These are phyloP conservation scores for Cryptotermes secundus DNA, from an alignment of 1,140 invertebrate genomes.

Conservation along the genomic window DNA sequence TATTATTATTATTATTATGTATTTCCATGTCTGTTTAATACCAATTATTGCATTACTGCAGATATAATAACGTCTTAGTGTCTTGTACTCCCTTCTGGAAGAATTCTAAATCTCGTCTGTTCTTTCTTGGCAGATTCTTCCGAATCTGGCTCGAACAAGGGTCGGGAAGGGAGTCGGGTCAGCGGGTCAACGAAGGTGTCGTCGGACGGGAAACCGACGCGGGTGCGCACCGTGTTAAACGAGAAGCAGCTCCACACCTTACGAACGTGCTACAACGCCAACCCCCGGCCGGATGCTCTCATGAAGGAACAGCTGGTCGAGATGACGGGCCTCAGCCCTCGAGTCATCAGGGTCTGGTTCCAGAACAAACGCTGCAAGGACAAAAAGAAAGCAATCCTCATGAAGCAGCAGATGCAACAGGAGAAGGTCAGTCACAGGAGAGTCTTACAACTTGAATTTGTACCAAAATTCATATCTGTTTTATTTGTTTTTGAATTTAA, in stretches of 20 bases:
- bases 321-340: conserved; percentile 93
- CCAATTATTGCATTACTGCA: too few relatives aligned
- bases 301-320: conserved; percentile 99
- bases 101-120: too few relatives aligned
- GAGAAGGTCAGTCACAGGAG: conserved; percentile 77
- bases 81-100: too few relatives aligned
- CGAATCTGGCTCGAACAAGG: conserved; percentile 28
- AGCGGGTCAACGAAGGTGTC: conserved; percentile 57
- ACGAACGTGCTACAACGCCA: conserved; percentile 90
- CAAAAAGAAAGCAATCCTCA: conserved; percentile 95
- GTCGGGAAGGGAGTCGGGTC: conserved; percentile 56
- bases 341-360: conserved; percentile 98
- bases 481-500: too few relatives aligned
- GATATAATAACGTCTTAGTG: too few relatives aligned
- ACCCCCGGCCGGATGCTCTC: conserved; percentile 95
- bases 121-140: conserved; percentile 22
- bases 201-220: conserved; percentile 89
- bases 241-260: conserved; percentile 98
- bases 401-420: conserved; percentile 95
- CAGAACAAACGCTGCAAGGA: conserved; percentile 99
- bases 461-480: too few relatives aligned
- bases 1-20: too few relatives aligned
- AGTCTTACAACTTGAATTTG: not conserved
- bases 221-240: conserved; percentile 96
- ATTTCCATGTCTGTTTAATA: too few relatives aligned